Base-by-base conservation (phyloP, 2,797 vertebrate species). In the Neostethus bicornis region DNA sequence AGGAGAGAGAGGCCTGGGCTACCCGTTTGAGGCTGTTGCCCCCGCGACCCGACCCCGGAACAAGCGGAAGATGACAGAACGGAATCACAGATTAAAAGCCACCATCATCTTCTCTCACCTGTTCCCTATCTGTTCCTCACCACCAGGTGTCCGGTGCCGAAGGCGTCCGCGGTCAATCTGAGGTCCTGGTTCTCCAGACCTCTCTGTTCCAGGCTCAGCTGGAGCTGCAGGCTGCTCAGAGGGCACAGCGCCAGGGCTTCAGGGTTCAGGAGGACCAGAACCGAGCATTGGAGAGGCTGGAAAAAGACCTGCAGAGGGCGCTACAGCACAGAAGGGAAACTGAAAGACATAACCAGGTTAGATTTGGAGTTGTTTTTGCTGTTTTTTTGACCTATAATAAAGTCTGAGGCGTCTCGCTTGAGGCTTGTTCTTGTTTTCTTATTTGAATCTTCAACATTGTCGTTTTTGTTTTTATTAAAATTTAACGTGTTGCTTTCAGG, bases 121-220 rank as follows among this genome's bases (percentile, higher is more conserved):
- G 13, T 19, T 35, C 17, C 23, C 19, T 5, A 1, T 14, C 3
- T 23, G 6, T 39, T 10, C 23, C 11, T 19, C 28, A 32, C 1
- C 5, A 12, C 26, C 53, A 96, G 94, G 62, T 54, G 8, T 85
- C 87, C 0, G 92, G 92, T 12, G 79, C 70, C 1, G 70, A 81
- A 55, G 37, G 38, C 0, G 20, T 84, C 6, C 87, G 79, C 17
- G 90, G 93, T 24, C 93, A 94, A 35, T 76, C 84, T 1, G 92
- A 95, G 57, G 75, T 90, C 0, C 86, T 95, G 2, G 91, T 92
- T 20, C 89, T 96, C 37, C 94, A 97, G 88, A 93, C 89, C 1
- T 75, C 88, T 0, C 89, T 97, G 46, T 96, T 97, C 89, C 92
- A 90, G 77, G 89, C 91, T 37, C 95, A 95, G 86, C 85, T 96